phyloP scores from a whole-genome alignment of 1,140 invertebrate species.

The Latrodectus geometricus region DNA sequence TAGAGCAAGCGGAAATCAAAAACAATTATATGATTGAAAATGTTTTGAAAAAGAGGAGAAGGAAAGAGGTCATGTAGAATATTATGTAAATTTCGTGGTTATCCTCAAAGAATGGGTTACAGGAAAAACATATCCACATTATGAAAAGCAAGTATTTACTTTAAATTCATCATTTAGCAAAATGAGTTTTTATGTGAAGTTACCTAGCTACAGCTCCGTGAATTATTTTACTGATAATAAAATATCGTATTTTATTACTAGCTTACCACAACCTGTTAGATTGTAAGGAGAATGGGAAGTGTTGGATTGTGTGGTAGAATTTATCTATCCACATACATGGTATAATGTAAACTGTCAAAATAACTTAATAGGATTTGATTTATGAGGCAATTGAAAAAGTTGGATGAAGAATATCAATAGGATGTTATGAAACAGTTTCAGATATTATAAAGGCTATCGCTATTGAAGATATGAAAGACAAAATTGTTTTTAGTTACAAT shows the following conservation, averaged over 20 bases:
- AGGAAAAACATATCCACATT: too few relatives aligned
- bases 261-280: background rate
- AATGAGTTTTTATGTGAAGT: background rate
- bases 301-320: background rate
- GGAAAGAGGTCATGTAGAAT: too few relatives aligned
- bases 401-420: background rate
- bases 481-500: background rate
- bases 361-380: background rate
- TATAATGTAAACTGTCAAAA: background rate
- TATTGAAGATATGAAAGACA: background rate
- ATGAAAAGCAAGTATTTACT: too few relatives aligned
- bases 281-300: conserved; percentile 2
- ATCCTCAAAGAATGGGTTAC: too few relatives aligned
- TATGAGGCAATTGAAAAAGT: background rate
- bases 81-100: too few relatives aligned
- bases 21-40: too few relatives aligned
- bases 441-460: background rate
- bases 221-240: conserved; percentile 11
- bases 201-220: background rate
- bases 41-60: too few relatives aligned
- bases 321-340: background rate
- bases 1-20: too few relatives aligned
- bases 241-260: background rate
- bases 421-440: background rate
- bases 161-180: too few relatives aligned